A percentile compares a stretch with the other conserved stretches of the same genome.
These are phyloP conservation scores for Camelus dromedarius DNA, from an alignment of 2,113 vertebrate species.

Conservation along the genomic window DNA sequence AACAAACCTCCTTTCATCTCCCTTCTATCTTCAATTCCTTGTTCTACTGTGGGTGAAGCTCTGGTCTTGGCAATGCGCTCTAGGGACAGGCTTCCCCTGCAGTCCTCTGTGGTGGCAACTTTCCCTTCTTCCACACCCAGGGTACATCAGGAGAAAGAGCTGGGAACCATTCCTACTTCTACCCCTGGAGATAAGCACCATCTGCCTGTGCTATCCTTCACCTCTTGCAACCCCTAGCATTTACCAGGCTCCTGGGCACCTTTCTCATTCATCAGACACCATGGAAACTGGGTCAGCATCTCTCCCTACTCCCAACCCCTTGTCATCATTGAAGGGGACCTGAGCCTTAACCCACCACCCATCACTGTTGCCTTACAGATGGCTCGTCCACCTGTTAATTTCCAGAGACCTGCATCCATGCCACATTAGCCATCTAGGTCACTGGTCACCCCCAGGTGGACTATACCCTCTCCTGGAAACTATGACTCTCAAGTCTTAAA, in stretches of 20 bases:
- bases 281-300: not conserved
- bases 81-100: not conserved
- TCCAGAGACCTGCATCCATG: not conserved
- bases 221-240: not conserved
- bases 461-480: not conserved
- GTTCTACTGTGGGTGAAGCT: too few species aligned
- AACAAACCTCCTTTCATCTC: not conserved
- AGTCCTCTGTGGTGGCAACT: accelerated
- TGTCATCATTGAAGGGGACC: not conserved
- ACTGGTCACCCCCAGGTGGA: not conserved
- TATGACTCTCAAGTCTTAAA: not conserved
- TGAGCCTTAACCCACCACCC: not conserved
- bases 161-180: too few species aligned
- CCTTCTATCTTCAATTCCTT: not conserved
- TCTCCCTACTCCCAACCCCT: not conserved
- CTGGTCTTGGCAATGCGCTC: not conserved
- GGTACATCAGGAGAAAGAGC: not conserved
- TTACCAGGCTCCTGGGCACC: not conserved
- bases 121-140: not conserved
- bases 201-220: not conserved
- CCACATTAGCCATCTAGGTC: too few species aligned
- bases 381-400: not conserved
- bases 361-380: not conserved
- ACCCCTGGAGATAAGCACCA: not conserved
- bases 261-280: not conserved